Percentiles rank a stretch among this genome's conserved stretches.
phyloP scores from a whole-genome alignment of 2,797 vertebrate genomes.

The Artibeus jamaicensis region DNA sequence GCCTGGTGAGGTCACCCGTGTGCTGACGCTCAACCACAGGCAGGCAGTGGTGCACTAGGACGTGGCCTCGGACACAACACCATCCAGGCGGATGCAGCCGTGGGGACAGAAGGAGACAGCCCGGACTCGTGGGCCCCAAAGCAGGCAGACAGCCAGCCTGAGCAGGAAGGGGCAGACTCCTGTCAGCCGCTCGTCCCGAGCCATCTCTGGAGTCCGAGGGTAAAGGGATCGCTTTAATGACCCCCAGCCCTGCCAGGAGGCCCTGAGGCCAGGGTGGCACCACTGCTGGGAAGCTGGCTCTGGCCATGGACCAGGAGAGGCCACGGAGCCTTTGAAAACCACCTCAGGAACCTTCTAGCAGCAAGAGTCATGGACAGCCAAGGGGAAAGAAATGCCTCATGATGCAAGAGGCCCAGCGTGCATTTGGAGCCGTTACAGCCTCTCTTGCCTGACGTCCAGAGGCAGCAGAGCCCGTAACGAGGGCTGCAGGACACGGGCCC shows the following conservation, averaged over 20 bases:
- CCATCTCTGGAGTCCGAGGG: not conserved
- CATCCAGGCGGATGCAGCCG: not conserved
- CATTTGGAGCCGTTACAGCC: too few relatives aligned
- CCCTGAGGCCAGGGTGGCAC: not conserved
- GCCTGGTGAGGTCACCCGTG: not conserved
- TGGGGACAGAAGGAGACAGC: not conserved
- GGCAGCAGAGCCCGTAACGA: not conserved
- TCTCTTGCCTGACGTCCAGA: not conserved
- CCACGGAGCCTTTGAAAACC: not conserved
- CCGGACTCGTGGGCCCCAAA: not conserved
- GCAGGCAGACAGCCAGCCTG: not conserved
- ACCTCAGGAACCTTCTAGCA: not conserved
- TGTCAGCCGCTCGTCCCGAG: too few relatives aligned
- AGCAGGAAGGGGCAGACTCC: not conserved
- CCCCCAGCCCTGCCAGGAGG: not conserved
- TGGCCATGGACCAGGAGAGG: not conserved
- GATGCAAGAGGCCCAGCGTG: not conserved
- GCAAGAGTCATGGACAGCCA: not conserved
- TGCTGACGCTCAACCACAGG: not conserved
- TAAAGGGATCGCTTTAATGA: not conserved
- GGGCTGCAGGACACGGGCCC: not conserved
- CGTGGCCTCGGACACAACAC: too few relatives aligned
- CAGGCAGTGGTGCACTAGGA: not conserved
- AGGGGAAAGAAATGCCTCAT: not conserved
- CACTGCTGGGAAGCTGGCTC: not conserved